These are phyloP conservation scores for Drosophila parabipectinata DNA, from an alignment of 1,140 invertebrate genomes.

Conservation along the genomic window DNA sequence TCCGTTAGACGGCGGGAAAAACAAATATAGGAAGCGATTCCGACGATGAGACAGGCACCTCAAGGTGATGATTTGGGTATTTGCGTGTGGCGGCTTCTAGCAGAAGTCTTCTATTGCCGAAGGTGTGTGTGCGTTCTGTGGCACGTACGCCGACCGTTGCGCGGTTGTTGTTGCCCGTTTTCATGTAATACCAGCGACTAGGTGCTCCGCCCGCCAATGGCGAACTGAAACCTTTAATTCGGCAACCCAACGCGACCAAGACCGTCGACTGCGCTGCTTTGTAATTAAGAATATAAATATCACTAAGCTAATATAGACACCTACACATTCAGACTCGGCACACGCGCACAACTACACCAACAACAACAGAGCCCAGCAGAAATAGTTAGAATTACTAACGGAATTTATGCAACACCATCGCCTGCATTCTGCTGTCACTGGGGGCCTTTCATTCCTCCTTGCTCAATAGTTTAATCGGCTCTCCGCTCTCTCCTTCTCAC, in stretches of 20 bases:
- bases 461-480: slow-evolving; percentile 13
- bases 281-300: slow-evolving; percentile 64
- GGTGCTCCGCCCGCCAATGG: slow-evolving; percentile 29
- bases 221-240: slow-evolving; percentile 50
- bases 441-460: slow-evolving; percentile 29
- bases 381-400: slow-evolving; percentile 58
- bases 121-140: slow-evolving; percentile 21
- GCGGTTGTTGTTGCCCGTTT: background rate
- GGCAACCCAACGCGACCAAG: slow-evolving; percentile 7
- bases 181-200: slow-evolving; percentile 32
- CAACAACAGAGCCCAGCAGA: slow-evolving; percentile 28
- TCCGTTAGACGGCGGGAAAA: slow-evolving; percentile 29
- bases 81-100: slow-evolving; percentile 5
- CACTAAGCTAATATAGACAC: slow-evolving; percentile 60
- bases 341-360: slow-evolving; percentile 32
- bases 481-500: slow-evolving; percentile 1
- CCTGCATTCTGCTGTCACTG: slow-evolving; percentile 35
- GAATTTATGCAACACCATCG: slow-evolving; percentile 48
- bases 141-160: slow-evolving; percentile 38
- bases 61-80: slow-evolving; percentile 38
- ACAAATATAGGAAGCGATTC: slow-evolving; percentile 41
- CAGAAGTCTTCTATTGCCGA: background rate
- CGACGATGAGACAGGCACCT: slow-evolving; percentile 34
- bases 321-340: slow-evolving; percentile 24
- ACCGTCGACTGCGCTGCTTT: slow-evolving; percentile 25